phyloP scores from a whole-genome alignment of 2,888 invertebrate species.

The Uropetala carovei region DNA sequence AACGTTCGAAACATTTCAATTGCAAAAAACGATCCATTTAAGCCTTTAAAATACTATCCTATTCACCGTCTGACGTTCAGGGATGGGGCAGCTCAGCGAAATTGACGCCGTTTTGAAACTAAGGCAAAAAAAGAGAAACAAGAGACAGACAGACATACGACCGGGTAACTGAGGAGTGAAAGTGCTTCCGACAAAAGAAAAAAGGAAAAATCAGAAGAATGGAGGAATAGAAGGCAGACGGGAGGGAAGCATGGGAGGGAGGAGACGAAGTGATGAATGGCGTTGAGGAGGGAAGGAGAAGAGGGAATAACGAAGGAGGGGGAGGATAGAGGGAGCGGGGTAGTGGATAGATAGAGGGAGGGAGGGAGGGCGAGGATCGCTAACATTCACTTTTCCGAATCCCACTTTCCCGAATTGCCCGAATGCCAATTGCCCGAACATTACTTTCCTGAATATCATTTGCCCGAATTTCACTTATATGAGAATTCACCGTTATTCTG shows the following conservation, averaged over 20 bases:
- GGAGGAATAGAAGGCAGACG: background rate
- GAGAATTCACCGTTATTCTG: too few relatives aligned
- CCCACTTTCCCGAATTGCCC: too few relatives aligned
- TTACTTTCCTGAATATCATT: too few relatives aligned
- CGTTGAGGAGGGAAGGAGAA: too few relatives aligned
- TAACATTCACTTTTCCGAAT: too few relatives aligned
- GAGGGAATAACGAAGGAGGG: background rate
- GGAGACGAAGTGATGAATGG: too few relatives aligned
- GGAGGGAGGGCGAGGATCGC: background rate
- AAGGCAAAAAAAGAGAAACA: background rate
- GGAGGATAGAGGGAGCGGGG: too few relatives aligned
- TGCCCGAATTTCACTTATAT: too few relatives aligned
- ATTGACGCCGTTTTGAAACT: background rate
- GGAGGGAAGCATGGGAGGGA: background rate
- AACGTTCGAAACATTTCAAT: background rate
- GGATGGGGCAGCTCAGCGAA: background rate
- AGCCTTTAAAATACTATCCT: background rate
- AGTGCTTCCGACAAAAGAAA: background rate
- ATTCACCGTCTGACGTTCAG: background rate
- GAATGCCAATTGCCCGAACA: too few relatives aligned
- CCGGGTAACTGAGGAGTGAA: constrained; percentile 8
- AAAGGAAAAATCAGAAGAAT: background rate
- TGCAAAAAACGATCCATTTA: background rate
- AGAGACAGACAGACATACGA: background rate
- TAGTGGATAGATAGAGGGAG: too few relatives aligned